Base-by-base conservation (phyloP, 2,113 vertebrate genomes). In the Percina caprodes region DNA sequence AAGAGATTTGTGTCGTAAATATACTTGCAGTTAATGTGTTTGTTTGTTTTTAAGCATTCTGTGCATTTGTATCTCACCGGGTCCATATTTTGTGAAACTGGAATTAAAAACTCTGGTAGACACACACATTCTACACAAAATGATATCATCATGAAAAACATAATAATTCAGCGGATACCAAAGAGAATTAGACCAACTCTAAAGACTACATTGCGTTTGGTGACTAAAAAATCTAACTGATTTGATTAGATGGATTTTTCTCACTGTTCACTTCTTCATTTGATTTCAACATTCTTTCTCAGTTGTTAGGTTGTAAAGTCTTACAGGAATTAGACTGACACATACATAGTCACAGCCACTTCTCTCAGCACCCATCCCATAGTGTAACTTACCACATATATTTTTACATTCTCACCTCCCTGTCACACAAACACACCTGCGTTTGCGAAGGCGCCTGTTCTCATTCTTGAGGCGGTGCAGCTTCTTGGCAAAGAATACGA, bases 401-500 rank as follows among this genome's bases (percentile, higher is more conserved):
- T 70, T 77, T 85, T 74, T 19, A 71, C 26, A 62, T 46, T 35
- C 26, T 58, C 30, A 39, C 71, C 19, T 12, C n/a, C 12, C 6
- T 6, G 24, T 30, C 33, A 21, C 45, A 55, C 42, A 18, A 45
- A 59, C 96, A 94, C 93, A 99, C 98, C 97, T 97, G 96, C 96
- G 96, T 90, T 97, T 96, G 69, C 97, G 96, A 77, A 99, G 96
- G 82, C 96, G 97, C 87, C 86, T 96, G 87, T 99, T 99, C 94
- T 99, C 98, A 0, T 96, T 97, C 95, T 97, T 98, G 88, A 99
- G 98, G 91, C 95, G 94, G 86, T 99, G 97, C 74, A 99, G 97
- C 86, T 96, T 96, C 94, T 99, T 99, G 95, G 97, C 97, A 12
- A 99, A 99, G 94, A 97, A 97, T n/a, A 99, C 97, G 0, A 98